phyloP scores from a whole-genome alignment of 1,140 invertebrate genomes.

The Caligus rogercresseyi region DNA sequence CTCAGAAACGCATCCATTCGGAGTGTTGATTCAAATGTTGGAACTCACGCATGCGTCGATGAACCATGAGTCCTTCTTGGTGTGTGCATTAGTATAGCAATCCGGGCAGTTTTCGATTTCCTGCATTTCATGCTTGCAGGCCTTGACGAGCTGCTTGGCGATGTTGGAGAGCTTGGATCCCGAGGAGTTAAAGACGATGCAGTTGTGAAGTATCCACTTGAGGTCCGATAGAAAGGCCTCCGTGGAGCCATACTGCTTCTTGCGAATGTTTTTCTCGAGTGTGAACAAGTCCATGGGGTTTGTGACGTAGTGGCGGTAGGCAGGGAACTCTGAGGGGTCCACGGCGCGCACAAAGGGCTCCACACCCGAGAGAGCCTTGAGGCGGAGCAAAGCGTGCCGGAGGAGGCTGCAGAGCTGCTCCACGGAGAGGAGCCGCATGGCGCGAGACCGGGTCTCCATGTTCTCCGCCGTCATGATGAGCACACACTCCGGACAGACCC shows the following conservation, averaged over 20 bases:
- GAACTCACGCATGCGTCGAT: constrained; percentile 60
- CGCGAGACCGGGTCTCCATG: constrained; percentile 44
- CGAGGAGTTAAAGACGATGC: constrained; percentile 61
- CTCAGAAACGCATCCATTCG: too few relatives aligned
- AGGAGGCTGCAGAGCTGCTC: constrained; percentile 54
- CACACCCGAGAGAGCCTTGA: constrained; percentile 51
- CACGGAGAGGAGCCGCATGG: constrained; percentile 48
- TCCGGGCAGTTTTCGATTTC: constrained; percentile 87
- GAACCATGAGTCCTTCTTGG: constrained; percentile 65
- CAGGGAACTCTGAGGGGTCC: constrained; percentile 43
- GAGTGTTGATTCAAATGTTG: not conserved
- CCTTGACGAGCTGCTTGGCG: constrained; percentile 48
- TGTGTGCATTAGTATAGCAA: constrained; percentile 69
- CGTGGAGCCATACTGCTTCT: constrained; percentile 63
- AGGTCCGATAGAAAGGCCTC: constrained; percentile 71
- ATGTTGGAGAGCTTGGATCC: constrained; percentile 53
- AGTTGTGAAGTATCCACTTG: constrained; percentile 82
- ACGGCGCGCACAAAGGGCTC: constrained; percentile 53
- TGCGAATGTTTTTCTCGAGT: constrained; percentile 54
- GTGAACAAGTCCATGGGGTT: constrained; percentile 63
- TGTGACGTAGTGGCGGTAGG: constrained; percentile 57
- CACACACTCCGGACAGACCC: constrained; percentile 73
- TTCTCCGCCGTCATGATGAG: constrained; percentile 56
- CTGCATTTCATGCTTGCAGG: constrained; percentile 35
- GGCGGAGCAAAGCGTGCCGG: constrained; percentile 49